Percentiles rank a stretch among this genome's conserved stretches.
Conservation (phyloP, 2,888 invertebrate species). For the Cryptus viduatorius region DNA sequence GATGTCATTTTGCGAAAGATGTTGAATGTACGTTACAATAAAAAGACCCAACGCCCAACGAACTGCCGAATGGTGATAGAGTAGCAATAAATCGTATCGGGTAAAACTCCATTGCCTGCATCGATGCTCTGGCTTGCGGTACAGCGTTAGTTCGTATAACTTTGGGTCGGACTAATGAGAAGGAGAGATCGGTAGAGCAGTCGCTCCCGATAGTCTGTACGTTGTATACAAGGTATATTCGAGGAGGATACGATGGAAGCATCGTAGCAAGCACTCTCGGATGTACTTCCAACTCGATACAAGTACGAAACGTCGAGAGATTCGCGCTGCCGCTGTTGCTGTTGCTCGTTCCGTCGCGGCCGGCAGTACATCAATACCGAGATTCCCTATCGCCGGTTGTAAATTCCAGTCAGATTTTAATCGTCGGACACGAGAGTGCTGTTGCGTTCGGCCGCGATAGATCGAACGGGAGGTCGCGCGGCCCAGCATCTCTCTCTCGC, state of each 20-base stretch:
- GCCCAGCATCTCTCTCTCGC: conserved; percentile 21
- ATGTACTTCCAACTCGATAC: conserved; percentile 45
- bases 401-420: conserved; percentile 74
- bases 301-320: conserved; percentile 49
- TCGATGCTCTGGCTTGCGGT: conserved; percentile 19
- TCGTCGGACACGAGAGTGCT: conserved; percentile 70
- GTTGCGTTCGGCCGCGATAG: conserved; percentile 56
- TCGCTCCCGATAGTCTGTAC: conserved; percentile 38
- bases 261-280: conserved; percentile 25
- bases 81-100: conserved; percentile 61
- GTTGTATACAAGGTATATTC: neutral
- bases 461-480: conserved; percentile 47
- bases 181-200: conserved; percentile 62
- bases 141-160: conserved; percentile 38
- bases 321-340: conserved; percentile 39
- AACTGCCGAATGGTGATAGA: conserved; percentile 11
- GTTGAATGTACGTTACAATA: too few relatives aligned
- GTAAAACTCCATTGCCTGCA: conserved; percentile 17
- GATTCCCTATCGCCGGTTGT: conserved; percentile 73
- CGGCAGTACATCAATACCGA: conserved; percentile 72
- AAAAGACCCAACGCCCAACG: conserved; percentile 44
- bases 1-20: too few relatives aligned
- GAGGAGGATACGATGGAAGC: conserved; percentile 34
- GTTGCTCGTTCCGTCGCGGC: conserved; percentile 43
- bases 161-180: conserved; percentile 64